Conservation (phyloP, 2,113 vertebrate genomes). For the Hippocampus mohnikei region DNA sequence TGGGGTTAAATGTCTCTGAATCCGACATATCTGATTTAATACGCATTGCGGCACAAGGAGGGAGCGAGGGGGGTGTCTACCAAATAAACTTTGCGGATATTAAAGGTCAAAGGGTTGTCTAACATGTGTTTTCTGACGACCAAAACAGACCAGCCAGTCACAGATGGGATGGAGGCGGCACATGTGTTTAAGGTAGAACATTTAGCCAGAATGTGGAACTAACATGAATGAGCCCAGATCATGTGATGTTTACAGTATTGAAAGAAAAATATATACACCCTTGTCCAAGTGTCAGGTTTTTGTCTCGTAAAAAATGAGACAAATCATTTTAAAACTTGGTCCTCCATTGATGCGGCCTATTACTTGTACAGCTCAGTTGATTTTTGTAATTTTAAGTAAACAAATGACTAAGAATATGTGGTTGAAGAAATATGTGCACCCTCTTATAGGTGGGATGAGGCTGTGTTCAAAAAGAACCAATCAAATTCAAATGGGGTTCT, state of each 20-base stretch:
- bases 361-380: too few relatives aligned
- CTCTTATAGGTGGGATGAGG: too few relatives aligned
- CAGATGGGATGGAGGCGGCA: slow-evolving; percentile 10
- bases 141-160: slow-evolving; percentile 28
- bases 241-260: neutral
- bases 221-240: neutral
- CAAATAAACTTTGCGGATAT: slow-evolving; percentile 69
- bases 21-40: slow-evolving; percentile 66
- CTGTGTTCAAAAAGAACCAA: too few relatives aligned
- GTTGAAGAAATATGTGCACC: too few relatives aligned
- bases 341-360: neutral
- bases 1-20: slow-evolving; percentile 37
- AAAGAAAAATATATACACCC: neutral
- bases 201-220: neutral
- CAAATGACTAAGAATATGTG: too few relatives aligned
- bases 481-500: too few relatives aligned
- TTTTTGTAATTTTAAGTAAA: too few relatives aligned
- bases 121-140: slow-evolving; percentile 56
- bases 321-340: neutral
- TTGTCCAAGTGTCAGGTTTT: neutral
- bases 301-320: neutral
- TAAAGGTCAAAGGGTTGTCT: slow-evolving; percentile 60
- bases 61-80: neutral
- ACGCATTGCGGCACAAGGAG: slow-evolving; percentile 32
- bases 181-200: neutral